Percentiles rank a stretch among this genome's conserved stretches.
phyloP scores from a whole-genome alignment of 2,888 invertebrate genomes.

The Ellobium chinense region DNA sequence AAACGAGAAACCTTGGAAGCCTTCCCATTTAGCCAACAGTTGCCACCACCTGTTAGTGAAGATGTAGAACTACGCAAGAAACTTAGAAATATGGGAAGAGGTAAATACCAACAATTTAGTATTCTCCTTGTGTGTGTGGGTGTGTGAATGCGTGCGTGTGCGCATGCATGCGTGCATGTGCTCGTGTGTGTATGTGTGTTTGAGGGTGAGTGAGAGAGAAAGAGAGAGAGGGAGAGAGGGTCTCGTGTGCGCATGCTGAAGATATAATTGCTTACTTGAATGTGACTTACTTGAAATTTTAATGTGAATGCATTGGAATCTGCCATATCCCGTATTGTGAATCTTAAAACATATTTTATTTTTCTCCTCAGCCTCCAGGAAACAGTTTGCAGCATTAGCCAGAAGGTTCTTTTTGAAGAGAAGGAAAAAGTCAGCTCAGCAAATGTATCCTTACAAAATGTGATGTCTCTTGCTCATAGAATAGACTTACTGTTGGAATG shows the following conservation, averaged over 20 bases:
- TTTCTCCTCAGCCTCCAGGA: slow-evolving; percentile 72
- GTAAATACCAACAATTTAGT: too few species aligned
- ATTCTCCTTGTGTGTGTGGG: too few species aligned
- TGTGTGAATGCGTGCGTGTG: too few species aligned
- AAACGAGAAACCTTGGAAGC: slow-evolving; percentile 69
- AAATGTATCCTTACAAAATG: slow-evolving; percentile 63
- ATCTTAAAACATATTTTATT: not conserved
- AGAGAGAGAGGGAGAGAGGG: too few species aligned
- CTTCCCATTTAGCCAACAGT: slow-evolving; percentile 73
- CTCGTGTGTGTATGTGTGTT: too few species aligned
- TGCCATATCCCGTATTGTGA: not conserved
- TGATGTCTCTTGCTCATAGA: too few species aligned
- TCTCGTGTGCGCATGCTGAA: too few species aligned
- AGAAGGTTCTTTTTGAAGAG: slow-evolving; percentile 74
- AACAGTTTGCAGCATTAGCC: slow-evolving; percentile 75
- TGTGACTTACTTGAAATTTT: not conserved
- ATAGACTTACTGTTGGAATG: too few species aligned
- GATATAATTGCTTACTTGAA: too few species aligned
- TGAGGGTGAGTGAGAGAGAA: too few species aligned
- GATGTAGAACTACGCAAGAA: slow-evolving; percentile 73
- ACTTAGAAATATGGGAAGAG: slow-evolving; percentile 76
- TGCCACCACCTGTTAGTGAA: slow-evolving; percentile 58
- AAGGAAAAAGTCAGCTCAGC: slow-evolving; percentile 71
- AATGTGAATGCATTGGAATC: not conserved
- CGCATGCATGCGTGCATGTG: too few species aligned